Conservation (phyloP, 2,888 invertebrate species). For the Thecocarcelia acutangulata region DNA sequence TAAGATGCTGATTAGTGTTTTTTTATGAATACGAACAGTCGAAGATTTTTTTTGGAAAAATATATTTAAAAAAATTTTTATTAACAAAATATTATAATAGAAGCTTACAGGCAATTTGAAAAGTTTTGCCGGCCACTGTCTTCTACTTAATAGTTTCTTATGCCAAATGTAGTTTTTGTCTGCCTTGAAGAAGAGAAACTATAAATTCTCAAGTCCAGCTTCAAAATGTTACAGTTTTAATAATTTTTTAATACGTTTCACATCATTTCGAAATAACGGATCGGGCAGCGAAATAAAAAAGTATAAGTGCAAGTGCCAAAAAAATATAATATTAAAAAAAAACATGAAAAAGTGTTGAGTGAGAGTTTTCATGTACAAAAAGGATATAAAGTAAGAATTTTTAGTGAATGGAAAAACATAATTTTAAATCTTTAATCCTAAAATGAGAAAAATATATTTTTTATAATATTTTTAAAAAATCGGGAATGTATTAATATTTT, state of each 20-base stretch:
- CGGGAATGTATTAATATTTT: no score
- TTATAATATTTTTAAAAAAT: no score
- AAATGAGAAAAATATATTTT: no score
- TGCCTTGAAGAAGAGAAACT: constrained; percentile 43
- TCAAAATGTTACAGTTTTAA: constrained; percentile 68
- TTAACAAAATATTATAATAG: no score
- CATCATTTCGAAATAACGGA: constrained; percentile 36
- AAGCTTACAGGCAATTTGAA: no score
- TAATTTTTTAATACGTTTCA: constrained; percentile 58
- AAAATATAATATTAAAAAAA: neutral
- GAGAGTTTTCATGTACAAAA: constrained; percentile 29
- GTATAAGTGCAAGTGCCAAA: constrained; percentile 31
- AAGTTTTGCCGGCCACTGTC: constrained; percentile 12
- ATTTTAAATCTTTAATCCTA: no score
- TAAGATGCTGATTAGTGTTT: no score
- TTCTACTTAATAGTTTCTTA: constrained; percentile 35
- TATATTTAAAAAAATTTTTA: no score
- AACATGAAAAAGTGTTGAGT: constrained; percentile 41
- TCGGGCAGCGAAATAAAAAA: constrained; percentile 40
- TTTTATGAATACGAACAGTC: no score
- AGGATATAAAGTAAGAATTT: constrained; percentile 57
- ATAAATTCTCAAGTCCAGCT: constrained; percentile 68
- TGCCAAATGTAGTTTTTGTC: constrained; percentile 9
- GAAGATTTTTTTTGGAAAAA: no score
- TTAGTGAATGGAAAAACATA: neutral